Conservation (phyloP, 2,113 vertebrate species). For the Anhinga rufa region DNA sequence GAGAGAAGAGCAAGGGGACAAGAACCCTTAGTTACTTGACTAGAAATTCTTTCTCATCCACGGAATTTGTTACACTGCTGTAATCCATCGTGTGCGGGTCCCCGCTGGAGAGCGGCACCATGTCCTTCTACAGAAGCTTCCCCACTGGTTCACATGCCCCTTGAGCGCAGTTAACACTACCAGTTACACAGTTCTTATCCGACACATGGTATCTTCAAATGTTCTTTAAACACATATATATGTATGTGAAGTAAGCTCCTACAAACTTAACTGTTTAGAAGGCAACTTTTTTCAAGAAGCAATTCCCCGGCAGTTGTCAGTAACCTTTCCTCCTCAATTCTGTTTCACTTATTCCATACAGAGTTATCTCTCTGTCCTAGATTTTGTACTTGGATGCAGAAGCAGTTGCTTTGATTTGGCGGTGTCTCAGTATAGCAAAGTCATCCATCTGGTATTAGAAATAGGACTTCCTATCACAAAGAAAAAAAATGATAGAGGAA, state of each 20-base stretch:
- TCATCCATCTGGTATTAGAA: slow-evolving; percentile 2
- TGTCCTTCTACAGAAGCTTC: background rate
- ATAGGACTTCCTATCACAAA: slow-evolving; percentile 1
- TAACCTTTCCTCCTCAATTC: slow-evolving; percentile 1
- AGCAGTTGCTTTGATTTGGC: background rate
- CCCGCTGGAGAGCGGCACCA: background rate
- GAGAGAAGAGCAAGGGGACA: background rate
- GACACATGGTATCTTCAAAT: background rate
- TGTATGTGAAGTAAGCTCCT: background rate
- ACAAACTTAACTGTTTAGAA: background rate
- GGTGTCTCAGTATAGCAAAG: background rate
- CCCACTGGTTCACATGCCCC: background rate
- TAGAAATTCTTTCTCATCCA: background rate
- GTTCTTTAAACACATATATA: background rate
- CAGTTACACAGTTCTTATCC: background rate
- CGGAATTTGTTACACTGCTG: background rate
- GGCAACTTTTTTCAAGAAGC: background rate
- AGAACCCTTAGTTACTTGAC: background rate
- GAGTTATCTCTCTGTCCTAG: background rate
- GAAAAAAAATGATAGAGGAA: background rate
- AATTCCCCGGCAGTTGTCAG: background rate
- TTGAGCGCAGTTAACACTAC: background rate
- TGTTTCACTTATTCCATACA: background rate
- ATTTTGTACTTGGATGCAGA: background rate
- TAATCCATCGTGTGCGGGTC: background rate